Conservation (phyloP, 2,797 vertebrate genomes). For the Pteropus rufus region DNA sequence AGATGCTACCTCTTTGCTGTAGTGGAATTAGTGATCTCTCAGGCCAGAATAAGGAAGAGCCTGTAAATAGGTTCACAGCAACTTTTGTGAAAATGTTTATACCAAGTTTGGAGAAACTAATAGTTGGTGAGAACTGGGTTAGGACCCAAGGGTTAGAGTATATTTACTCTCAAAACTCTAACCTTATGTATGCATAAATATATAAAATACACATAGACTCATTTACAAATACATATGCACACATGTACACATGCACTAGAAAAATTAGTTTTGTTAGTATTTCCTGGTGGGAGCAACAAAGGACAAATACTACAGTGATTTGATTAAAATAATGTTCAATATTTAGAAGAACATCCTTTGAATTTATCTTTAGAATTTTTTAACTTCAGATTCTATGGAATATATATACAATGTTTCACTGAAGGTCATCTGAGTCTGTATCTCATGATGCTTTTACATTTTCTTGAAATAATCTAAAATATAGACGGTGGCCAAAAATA, state of each 20-base stretch:
- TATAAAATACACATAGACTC: not conserved
- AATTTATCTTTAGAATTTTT: not conserved
- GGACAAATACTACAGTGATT: not conserved
- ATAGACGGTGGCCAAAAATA: no score
- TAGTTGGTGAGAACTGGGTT: not conserved
- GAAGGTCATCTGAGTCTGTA: not conserved
- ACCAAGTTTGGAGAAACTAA: not conserved
- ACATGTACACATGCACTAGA: not conserved
- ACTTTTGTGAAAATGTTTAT: not conserved
- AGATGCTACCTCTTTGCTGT: not conserved
- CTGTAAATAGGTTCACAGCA: not conserved
- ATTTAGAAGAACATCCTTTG: not conserved
- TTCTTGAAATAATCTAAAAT: not conserved
- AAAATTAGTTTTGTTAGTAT: not conserved
- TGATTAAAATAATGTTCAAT: not conserved
- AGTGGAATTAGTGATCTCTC: not conserved
- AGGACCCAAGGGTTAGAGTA: not conserved
- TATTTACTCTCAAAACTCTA: not conserved
- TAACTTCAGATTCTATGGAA: not conserved
- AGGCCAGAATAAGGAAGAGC: not conserved
- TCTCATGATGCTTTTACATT: not conserved
- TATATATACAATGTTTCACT: not conserved
- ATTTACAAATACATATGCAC: not conserved
- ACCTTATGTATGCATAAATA: not conserved
- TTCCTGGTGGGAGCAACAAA: not conserved